Evolutionary conservation across 1,140 invertebrate species (phyloP), one percentile per base, ranked within the genome.

Genomic region (Drosophila orosa): DNA sequence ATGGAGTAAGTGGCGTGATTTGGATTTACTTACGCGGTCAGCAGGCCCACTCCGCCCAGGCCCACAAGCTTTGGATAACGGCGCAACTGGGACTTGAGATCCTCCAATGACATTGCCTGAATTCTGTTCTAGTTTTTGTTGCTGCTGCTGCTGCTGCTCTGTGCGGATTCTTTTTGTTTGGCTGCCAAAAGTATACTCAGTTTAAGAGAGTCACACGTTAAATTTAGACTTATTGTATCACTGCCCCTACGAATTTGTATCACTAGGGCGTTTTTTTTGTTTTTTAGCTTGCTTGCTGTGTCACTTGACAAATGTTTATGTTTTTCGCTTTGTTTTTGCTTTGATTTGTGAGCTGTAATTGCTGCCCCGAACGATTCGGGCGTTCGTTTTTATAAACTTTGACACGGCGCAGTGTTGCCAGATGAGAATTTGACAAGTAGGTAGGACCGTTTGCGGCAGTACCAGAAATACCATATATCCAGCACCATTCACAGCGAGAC

Each of bases 31-130:
- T 85, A 91, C 90, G 90, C 86, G 63, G 86, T 91, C 37, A 91
- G 71, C 19, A 91, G 74, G 50, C 90, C 90, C 76, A 91, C 69
- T 58, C 90, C 73, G 48, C 90, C 90, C 6, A 90, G 48, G 55
- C 89, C 89, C 40, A 91, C 44, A 61, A 90, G 63, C 63, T 91
- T 91, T 42, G 80, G 80, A 77, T 90, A 79, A 76, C 90, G 90
- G 59, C 82, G 72, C 55, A 91, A 29, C 44, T 78, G 90, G 62
- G 72, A 50, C 71, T 81, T 90, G 24, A 90, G 74, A 67, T 90
- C 81, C 68, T 90, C 86, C 54, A 90, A 81, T 85, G 85, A 81
- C 85, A 90, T 86, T 67, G 80, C 80, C 80, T 68, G 69, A 42
- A 62, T 56, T 76, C 66, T 69, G 22, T 61, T 42, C 39, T 42